Percentiles rank a stretch among this genome's conserved stretches.
phyloP scores from a whole-genome alignment of 92 coral and sea anemone species.

The Epizoanthus ramosus region DNA sequence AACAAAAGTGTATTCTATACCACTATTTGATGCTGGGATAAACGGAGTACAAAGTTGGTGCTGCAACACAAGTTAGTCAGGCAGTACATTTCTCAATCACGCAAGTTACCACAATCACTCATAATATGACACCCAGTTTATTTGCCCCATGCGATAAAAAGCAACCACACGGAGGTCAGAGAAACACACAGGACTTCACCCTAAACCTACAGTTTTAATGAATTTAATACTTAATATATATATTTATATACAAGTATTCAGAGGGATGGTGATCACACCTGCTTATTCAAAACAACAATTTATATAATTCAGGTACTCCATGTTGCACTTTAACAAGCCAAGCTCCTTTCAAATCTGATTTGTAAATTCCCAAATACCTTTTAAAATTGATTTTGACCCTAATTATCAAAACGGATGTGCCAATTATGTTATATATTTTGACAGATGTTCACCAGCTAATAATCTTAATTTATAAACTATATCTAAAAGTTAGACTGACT shows the following conservation, averaged over 20 bases:
- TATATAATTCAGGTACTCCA: not conserved
- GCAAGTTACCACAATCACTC: conserved; percentile 40
- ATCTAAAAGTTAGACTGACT: conserved; percentile 37
- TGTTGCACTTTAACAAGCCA: no score
- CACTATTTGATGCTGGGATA: no score
- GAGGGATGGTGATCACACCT: not conserved
- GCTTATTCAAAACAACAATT: not conserved
- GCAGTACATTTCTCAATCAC: not conserved
- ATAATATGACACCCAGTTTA: conserved; percentile 27
- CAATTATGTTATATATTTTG: no score
- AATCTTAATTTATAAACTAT: not conserved
- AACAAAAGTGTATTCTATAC: no score
- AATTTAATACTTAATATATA: conserved; percentile 17
- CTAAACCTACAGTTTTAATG: conserved; percentile 32
- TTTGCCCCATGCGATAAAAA: conserved; percentile 35
- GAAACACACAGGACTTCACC: conserved; percentile 25
- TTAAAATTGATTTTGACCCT: not conserved
- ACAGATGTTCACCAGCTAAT: not conserved
- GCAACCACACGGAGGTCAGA: conserved; percentile 43
- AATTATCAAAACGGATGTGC: not conserved
- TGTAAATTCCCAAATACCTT: no score
- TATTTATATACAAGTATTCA: not conserved
- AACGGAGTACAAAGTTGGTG: no score
- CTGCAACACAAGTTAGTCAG: not conserved
- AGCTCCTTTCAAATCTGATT: no score